These are phyloP conservation scores for Papilio dardanus DNA, from an alignment of 1,140 invertebrate species.

Conservation along the genomic window DNA sequence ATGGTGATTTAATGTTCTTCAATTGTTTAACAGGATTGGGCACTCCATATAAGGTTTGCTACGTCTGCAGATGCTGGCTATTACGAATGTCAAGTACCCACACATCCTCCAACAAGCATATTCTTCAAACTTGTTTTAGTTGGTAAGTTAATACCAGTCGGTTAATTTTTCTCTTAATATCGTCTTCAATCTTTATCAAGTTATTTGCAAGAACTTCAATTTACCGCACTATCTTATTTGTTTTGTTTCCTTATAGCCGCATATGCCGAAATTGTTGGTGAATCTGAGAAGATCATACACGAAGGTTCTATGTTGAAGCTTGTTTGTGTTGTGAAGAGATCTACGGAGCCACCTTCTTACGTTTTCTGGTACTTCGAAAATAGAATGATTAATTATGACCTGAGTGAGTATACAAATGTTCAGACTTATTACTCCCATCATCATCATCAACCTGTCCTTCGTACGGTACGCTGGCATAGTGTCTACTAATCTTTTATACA, in stretches of 20 bases:
- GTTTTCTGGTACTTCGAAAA: constrained; percentile 96
- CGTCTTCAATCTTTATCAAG: no score
- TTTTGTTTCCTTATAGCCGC: constrained; percentile 85
- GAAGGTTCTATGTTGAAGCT: constrained; percentile 91
- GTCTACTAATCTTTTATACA: background rate
- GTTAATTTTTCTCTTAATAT: no score
- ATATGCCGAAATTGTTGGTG: constrained; percentile 91
- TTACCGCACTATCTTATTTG: background rate
- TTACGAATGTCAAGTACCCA: constrained; percentile 93
- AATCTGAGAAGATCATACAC: constrained; percentile 92
- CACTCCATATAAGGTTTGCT: constrained; percentile 89
- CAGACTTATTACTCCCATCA: background rate
- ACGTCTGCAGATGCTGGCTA: constrained; percentile 88
- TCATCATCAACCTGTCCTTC: background rate
- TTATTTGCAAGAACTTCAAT: no score
- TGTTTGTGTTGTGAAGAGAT: constrained; percentile 90
- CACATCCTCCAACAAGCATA: constrained; percentile 91
- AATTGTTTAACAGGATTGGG: constrained; percentile 86
- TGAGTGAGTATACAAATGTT: constrained; percentile 83
- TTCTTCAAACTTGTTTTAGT: constrained; percentile 90
- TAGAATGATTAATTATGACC: constrained; percentile 94
- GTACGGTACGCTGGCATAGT: no score
- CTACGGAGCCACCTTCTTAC: constrained; percentile 91
- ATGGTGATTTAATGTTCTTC: background rate
- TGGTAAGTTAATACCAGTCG: constrained; percentile 85